phyloP scores from a whole-genome alignment of 2,888 invertebrate species.

The Parapristionchus giblindavisi region DNA sequence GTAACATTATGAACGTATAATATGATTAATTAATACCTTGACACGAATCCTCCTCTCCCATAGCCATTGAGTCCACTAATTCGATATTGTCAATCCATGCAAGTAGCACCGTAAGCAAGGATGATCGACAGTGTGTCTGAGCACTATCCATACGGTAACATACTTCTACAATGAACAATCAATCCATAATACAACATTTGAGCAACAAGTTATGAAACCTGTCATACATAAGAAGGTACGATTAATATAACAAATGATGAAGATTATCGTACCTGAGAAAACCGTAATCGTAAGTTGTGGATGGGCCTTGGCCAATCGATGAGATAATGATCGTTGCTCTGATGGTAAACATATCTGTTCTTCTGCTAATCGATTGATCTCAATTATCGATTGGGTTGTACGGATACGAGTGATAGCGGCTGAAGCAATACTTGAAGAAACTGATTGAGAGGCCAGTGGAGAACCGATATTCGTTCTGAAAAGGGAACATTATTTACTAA shows the following conservation, averaged over 20 bases:
- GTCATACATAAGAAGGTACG: not conserved
- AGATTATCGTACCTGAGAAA: conserved; percentile 91
- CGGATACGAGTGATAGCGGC: not conserved
- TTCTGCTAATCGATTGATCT: conserved; percentile 4
- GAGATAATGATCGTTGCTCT: conserved; percentile 85
- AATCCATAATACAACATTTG: not conserved
- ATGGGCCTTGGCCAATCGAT: conserved; percentile 90
- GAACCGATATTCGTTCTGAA: conserved; percentile 20
- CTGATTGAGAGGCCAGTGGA: conserved; percentile 32
- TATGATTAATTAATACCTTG: conserved; percentile 47
- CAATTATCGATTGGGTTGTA: not conserved
- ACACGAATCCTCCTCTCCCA: conserved; percentile 51
- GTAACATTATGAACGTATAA: no score
- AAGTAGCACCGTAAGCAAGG: conserved; percentile 87
- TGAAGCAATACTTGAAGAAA: not conserved
- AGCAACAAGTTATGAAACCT: not conserved
- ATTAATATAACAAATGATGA: not conserved
- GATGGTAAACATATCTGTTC: conserved; percentile 78
- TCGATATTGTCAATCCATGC: conserved; percentile 99
- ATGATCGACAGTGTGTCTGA: conserved; percentile 87
- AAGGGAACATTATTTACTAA: no score
- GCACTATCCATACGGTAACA: conserved; percentile 96
- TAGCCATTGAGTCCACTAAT: conserved; percentile 80
- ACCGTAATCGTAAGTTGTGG: conserved; percentile 98
- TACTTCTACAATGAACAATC: conserved; percentile 80